Percentiles rank a stretch among this genome's conserved stretches.
These are phyloP conservation scores for Datnioides undecimradiatus DNA, from an alignment of 2,113 vertebrate genomes.

Conservation along the genomic window DNA sequence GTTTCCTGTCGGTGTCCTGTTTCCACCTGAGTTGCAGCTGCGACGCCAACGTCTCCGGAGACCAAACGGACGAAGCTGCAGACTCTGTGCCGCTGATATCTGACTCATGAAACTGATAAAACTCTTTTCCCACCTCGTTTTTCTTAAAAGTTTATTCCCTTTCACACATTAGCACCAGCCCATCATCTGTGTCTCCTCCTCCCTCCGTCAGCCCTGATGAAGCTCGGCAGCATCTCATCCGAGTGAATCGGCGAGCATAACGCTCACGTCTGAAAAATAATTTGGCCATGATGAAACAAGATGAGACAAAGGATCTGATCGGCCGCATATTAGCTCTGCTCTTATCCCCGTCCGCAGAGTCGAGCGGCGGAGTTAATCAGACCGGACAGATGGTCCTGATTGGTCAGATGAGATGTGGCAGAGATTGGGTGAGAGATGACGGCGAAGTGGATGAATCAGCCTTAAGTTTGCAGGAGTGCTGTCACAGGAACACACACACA, in stretches of 20 bases:
- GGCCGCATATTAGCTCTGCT: constrained; percentile 8
- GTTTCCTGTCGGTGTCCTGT: constrained; percentile 1
- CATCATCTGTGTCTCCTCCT: not conserved
- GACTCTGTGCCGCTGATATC: too few species aligned
- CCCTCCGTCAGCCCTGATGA: constrained; percentile 12
- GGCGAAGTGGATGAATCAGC: constrained; percentile 10
- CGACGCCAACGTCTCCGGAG: not conserved
- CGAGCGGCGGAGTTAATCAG: constrained; percentile 10
- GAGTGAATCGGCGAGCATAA: not conserved
- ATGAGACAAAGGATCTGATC: constrained; percentile 18
- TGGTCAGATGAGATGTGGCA: constrained; percentile 35
- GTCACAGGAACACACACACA: not conserved
- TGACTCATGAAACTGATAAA: not conserved
- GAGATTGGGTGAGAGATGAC: not conserved
- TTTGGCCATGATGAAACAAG: constrained; percentile 10
- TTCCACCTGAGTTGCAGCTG: constrained; percentile 27
- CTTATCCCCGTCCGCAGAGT: not conserved
- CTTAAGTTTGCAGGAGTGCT: not conserved
- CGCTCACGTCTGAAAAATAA: constrained; percentile 5
- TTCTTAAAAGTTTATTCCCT: not conserved
- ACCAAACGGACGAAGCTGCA: too few species aligned
- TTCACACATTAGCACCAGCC: not conserved
- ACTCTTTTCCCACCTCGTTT: not conserved
- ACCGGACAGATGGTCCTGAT: not conserved
- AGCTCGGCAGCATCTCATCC: not conserved